These are phyloP conservation scores for Rhyacichthys aspro DNA, from an alignment of 2,797 vertebrate species.

Conservation along the genomic window DNA sequence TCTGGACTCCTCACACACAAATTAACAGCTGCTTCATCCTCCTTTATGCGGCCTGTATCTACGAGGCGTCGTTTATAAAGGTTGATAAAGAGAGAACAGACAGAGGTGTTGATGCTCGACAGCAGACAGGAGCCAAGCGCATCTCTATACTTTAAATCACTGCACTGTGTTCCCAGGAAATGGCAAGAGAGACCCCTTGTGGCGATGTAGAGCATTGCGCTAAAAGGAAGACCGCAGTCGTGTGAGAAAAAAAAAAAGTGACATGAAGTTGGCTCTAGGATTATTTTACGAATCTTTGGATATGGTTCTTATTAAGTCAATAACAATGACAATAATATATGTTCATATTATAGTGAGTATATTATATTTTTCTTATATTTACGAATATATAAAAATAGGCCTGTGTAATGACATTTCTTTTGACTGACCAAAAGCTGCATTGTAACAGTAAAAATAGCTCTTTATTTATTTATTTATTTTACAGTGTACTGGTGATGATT, in stretches of 20 bases:
- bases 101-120: slow-evolving; percentile 38
- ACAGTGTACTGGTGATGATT: slow-evolving; percentile 14
- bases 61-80: slow-evolving; percentile 39
- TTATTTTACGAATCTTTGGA: background rate
- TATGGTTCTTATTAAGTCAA: background rate
- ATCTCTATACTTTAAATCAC: slow-evolving; percentile 13
- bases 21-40: slow-evolving; percentile 21
- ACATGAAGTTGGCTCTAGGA: slow-evolving; percentile 46
- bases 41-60: slow-evolving; percentile 4
- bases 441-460: slow-evolving; percentile 1
- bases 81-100: slow-evolving; percentile 38
- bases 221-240: slow-evolving; percentile 32
- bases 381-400: background rate
- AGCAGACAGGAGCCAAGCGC: slow-evolving; percentile 36
- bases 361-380: slow-evolving; percentile 16
- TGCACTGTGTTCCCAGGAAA: slow-evolving; percentile 42
- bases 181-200: slow-evolving; percentile 78
- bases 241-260: slow-evolving; percentile 16
- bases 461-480: no score
- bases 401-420: background rate
- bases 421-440: slow-evolving; percentile 1
- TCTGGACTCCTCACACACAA: slow-evolving; percentile 17
- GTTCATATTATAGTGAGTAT: background rate
- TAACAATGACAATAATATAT: background rate
- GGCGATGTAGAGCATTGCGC: slow-evolving; percentile 37